A percentile compares a stretch with the other conserved stretches of the same genome.
These are phyloP conservation scores for Pseudomyrmex flavicornis DNA, from an alignment of 1,140 invertebrate species.

Conservation along the genomic window DNA sequence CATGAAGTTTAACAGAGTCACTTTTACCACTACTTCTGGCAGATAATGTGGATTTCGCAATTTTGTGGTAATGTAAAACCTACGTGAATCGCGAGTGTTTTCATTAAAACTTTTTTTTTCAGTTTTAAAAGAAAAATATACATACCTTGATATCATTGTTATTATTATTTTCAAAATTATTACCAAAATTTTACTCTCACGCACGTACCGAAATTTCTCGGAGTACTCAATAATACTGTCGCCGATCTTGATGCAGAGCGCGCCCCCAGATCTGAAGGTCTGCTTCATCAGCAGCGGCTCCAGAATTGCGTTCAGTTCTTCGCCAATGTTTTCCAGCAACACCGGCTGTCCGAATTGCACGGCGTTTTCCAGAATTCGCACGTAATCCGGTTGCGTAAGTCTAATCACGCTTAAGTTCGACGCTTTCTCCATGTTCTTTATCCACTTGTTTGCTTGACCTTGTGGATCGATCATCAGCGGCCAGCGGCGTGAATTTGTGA, in stretches of 20 bases:
- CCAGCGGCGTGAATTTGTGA: constrained; percentile 93
- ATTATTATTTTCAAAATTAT: too few relatives aligned
- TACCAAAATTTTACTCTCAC: not conserved
- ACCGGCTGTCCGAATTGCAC: constrained; percentile 97
- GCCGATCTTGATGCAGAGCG: constrained; percentile 92
- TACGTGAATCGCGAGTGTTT: constrained; percentile 78
- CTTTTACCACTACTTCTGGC: constrained; percentile 96
- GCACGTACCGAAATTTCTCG: constrained; percentile 90
- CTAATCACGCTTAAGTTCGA: constrained; percentile 93
- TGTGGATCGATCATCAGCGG: constrained; percentile 98
- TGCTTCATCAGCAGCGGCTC: constrained; percentile 95
- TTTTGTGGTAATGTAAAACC: constrained; percentile 98
- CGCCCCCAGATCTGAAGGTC: constrained; percentile 94
- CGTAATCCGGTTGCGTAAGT: constrained; percentile 93
- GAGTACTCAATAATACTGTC: constrained; percentile 94
- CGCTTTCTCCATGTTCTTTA: constrained; percentile 96
- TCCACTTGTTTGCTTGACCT: constrained; percentile 97
- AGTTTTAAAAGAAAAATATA: too few relatives aligned
- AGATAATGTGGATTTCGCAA: constrained; percentile 96
- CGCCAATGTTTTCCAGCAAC: constrained; percentile 94
- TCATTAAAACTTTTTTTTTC: too few relatives aligned
- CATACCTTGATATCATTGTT: too few relatives aligned
- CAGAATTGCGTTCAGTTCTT: constrained; percentile 95
- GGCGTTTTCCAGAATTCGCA: constrained; percentile 94
- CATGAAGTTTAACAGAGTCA: constrained; percentile 96